phyloP scores from a whole-genome alignment of 2,888 invertebrate genomes.

The Cryptus armator region DNA sequence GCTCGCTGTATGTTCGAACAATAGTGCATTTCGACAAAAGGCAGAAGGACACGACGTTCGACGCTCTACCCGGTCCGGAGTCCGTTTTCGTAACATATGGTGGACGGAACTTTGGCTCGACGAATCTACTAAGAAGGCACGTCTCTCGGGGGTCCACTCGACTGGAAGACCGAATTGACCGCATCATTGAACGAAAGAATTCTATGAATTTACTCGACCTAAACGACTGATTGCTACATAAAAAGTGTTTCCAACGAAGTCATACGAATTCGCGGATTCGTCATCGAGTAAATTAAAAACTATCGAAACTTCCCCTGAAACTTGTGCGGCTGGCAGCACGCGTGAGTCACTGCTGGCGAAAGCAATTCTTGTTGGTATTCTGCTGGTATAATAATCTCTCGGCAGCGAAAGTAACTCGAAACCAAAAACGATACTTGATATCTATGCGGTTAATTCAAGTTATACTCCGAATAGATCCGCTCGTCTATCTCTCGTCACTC shows the following conservation, averaged over 20 bases:
- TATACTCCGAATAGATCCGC: constrained; percentile 49
- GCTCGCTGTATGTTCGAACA: constrained; percentile 53
- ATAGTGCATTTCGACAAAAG: constrained; percentile 72
- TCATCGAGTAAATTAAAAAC: too few relatives aligned
- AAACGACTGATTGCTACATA: neutral
- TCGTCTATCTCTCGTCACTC: constrained; percentile 2
- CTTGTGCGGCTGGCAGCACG: neutral
- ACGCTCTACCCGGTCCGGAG: constrained; percentile 45
- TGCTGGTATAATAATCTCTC: neutral
- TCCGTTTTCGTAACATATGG: constrained; percentile 76
- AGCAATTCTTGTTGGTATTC: neutral
- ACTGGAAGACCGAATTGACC: constrained; percentile 50
- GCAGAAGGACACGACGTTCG: constrained; percentile 75
- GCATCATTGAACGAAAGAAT: constrained; percentile 32
- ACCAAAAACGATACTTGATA: constrained; percentile 36
- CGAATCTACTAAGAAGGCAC: constrained; percentile 44
- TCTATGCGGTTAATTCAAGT: constrained; percentile 63
- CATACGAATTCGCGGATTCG: too few relatives aligned
- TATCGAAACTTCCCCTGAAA: neutral
- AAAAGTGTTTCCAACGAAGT: neutral
- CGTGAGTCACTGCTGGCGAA: neutral
- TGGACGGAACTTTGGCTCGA: constrained; percentile 70
- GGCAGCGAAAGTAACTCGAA: constrained; percentile 41
- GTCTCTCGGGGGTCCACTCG: constrained; percentile 1
- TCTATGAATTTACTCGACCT: neutral